These are phyloP conservation scores for Metalampra italica DNA, from an alignment of 2,888 invertebrate genomes.

Conservation along the genomic window DNA sequence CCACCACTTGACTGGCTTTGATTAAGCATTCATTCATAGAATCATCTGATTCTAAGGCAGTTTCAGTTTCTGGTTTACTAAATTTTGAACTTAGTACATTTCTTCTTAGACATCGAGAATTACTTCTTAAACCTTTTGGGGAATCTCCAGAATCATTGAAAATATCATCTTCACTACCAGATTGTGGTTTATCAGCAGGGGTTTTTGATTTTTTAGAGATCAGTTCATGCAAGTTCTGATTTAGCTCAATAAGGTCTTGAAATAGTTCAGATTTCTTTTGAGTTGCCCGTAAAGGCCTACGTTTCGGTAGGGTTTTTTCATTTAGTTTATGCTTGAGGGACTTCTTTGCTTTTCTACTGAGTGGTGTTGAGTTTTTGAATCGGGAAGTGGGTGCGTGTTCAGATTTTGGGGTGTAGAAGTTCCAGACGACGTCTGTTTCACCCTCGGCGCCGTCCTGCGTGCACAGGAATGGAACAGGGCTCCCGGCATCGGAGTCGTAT, in stretches of 20 bases:
- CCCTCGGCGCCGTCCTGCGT: conserved; percentile 73
- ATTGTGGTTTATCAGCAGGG: conserved; percentile 35
- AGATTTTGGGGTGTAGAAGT: conserved; percentile 71
- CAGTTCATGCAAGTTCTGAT: conserved; percentile 61
- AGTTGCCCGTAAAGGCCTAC: conserved; percentile 40
- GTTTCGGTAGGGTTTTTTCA: conserved; percentile 53
- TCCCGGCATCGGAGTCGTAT: conserved; percentile 61
- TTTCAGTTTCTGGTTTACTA: conserved; percentile 52
- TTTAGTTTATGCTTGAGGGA: conserved; percentile 40
- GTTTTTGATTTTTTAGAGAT: conserved; percentile 43
- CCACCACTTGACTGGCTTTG: conserved; percentile 68
- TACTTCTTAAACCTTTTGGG: conserved; percentile 49
- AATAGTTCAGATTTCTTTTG: conserved; percentile 60
- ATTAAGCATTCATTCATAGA: conserved; percentile 72
- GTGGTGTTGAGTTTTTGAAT: conserved; percentile 57
- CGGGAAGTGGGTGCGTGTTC: conserved; percentile 37
- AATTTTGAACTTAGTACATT: conserved; percentile 68
- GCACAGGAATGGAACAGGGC: conserved; percentile 70
- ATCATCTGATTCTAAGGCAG: conserved; percentile 68
- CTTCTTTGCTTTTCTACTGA: conserved; percentile 55
- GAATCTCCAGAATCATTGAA: conserved; percentile 58
- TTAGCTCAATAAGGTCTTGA: conserved; percentile 64
- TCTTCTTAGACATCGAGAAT: conserved; percentile 53
- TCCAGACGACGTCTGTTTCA: conserved; percentile 72
- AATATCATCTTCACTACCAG: conserved; percentile 62